phyloP scores from a whole-genome alignment of 2,113 vertebrate genomes.

The Heliornis fulica region DNA sequence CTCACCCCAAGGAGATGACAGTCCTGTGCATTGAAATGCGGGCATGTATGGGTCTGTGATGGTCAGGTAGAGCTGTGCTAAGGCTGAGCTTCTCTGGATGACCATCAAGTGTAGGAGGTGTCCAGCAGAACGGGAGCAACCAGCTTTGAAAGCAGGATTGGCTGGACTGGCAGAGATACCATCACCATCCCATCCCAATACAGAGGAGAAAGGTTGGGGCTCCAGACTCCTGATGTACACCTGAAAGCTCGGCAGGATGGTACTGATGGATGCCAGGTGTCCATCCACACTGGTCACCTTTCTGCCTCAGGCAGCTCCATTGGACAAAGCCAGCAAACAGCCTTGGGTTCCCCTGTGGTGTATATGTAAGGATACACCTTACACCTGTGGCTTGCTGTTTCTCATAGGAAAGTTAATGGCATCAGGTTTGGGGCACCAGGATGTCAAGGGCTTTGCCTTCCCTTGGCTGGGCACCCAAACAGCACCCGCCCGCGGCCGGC shows the following conservation, averaged over 20 bases:
- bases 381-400: neutral
- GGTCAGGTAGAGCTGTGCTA: neutral
- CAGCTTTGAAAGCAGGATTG: neutral
- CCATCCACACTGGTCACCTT: neutral
- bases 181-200: neutral
- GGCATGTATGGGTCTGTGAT: fast-evolving
- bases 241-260: fast-evolving
- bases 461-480: neutral
- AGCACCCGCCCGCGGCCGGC: neutral
- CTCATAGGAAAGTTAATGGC: fast-evolving
- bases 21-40: neutral
- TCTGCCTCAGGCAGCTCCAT: neutral
- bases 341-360: neutral
- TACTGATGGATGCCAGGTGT: too few relatives aligned
- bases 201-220: neutral
- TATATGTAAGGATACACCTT: too few relatives aligned
- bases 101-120: neutral
- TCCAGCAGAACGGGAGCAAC: neutral
- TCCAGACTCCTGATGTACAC: neutral
- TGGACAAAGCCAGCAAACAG: neutral
- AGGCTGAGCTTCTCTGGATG: neutral
- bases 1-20: neutral
- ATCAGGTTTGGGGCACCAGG: neutral
- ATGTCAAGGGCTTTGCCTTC: neutral
- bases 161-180: neutral